Evolutionary conservation across 1,140 invertebrate species (phyloP).

Genomic region (Drosophila repleta): DNA sequence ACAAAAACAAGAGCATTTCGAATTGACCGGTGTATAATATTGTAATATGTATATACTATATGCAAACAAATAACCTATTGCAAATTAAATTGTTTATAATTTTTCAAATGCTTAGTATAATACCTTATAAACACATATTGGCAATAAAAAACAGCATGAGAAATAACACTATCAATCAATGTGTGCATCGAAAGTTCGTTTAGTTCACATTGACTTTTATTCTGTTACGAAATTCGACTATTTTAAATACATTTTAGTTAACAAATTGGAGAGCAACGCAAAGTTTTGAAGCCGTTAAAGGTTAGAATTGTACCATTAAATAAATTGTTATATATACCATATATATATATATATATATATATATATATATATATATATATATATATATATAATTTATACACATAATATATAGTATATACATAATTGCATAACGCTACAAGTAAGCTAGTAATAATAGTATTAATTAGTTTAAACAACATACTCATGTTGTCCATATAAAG

Average conservation of each 20-base stretch:
- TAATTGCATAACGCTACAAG: background rate
- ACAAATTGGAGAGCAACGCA: conserved; percentile 36
- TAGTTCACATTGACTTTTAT: conserved; percentile 29
- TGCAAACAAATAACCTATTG: conserved; percentile 36
- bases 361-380: conserved; percentile 29
- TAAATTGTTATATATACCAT: conserved; percentile 70
- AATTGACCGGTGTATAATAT: conserved; percentile 64
- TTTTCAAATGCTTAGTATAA: conserved; percentile 42
- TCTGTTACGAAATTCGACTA: conserved; percentile 25
- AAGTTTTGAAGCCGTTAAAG: conserved; percentile 73
- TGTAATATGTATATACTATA: conserved; percentile 51
- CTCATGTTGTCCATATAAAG: conserved; percentile 43
- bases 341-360: conserved; percentile 50
- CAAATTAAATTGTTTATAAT: conserved; percentile 34
- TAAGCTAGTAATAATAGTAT: conserved; percentile 69
- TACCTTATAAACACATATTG: conserved; percentile 42
- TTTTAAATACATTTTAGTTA: conserved; percentile 17
- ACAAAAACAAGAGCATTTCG: conserved; percentile 38
- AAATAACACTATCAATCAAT: conserved; percentile 39
- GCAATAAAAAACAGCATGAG: conserved; percentile 49
- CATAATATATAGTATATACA: conserved; percentile 5
- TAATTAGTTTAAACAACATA: conserved; percentile 60
- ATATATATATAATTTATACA: background rate
- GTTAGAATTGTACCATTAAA: conserved; percentile 75
- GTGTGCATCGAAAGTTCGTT: conserved; percentile 43